Percentiles rank a stretch among this genome's conserved stretches.
phyloP scores from a whole-genome alignment of 2,113 vertebrate genomes.

The Madoqua kirkii region DNA sequence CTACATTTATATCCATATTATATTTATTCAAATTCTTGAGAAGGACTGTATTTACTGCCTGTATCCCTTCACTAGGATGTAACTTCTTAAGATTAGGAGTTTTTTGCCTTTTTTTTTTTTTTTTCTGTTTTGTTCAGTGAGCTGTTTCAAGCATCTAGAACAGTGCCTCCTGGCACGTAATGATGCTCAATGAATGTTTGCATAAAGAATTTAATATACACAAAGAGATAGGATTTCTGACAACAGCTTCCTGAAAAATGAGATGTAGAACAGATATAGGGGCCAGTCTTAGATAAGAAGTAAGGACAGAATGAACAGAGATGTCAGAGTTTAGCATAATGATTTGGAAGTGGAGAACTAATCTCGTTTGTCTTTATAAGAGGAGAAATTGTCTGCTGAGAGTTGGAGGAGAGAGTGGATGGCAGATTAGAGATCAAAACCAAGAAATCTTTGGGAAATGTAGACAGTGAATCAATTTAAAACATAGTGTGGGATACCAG shows the following conservation, averaged over 20 bases:
- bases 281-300: neutral
- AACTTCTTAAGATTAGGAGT: neutral
- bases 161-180: neutral
- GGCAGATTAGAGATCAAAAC: neutral
- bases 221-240: neutral
- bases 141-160: neutral
- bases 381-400: neutral
- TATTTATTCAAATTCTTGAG: neutral
- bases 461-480: neutral
- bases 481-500: neutral
- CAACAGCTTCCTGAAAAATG: neutral
- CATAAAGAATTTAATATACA: neutral
- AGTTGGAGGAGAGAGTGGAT: neutral
- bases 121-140: neutral
- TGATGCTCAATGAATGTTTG: neutral
- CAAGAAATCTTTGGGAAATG: neutral
- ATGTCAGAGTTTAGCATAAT: neutral
- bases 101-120: neutral
- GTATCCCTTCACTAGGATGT: neutral
- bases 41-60: neutral
- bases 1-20: neutral
- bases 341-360: neutral
- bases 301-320: neutral
- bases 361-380: neutral
- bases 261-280: neutral